Percentiles rank a stretch among this genome's conserved stretches.
phyloP scores from a whole-genome alignment of 2,888 invertebrate species.

The Girardia tigrina region DNA sequence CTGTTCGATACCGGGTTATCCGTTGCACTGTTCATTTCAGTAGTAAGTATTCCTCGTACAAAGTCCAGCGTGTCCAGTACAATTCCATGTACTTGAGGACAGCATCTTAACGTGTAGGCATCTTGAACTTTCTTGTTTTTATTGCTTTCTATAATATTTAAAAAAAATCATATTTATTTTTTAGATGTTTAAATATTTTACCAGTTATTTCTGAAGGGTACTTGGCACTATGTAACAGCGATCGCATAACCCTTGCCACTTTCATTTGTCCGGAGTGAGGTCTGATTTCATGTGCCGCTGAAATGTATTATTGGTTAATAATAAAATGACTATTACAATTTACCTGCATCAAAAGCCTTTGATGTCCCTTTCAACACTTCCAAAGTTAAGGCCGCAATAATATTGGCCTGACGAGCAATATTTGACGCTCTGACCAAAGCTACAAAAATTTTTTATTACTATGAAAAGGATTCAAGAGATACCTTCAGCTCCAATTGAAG shows the following conservation, averaged over 20 bases:
- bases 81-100: conserved; percentile 59
- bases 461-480: conserved; percentile 30
- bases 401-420: conserved; percentile 58
- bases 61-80: conserved; percentile 59
- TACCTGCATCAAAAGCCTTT: conserved; percentile 57
- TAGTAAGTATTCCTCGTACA: conserved; percentile 55
- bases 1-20: conserved; percentile 56
- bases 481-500: conserved; percentile 58
- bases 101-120: conserved; percentile 59
- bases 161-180: not conserved
- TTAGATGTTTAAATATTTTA: conserved; percentile 40
- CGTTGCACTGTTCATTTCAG: conserved; percentile 60
- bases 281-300: conserved; percentile 57
- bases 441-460: conserved; percentile 38
- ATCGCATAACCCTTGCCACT: conserved; percentile 56
- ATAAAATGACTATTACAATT: conserved; percentile 37
- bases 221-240: conserved; percentile 57
- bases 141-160: conserved; percentile 53
- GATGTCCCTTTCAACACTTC: conserved; percentile 60
- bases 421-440: conserved; percentile 56
- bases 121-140: conserved; percentile 59
- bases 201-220: conserved; percentile 59
- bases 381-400: conserved; percentile 57
- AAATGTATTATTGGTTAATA: conserved; percentile 4
- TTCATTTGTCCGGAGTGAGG: conserved; percentile 58